Evolutionary conservation across 2,888 invertebrate species (phyloP).

Genomic region (Patella pellucida): DNA sequence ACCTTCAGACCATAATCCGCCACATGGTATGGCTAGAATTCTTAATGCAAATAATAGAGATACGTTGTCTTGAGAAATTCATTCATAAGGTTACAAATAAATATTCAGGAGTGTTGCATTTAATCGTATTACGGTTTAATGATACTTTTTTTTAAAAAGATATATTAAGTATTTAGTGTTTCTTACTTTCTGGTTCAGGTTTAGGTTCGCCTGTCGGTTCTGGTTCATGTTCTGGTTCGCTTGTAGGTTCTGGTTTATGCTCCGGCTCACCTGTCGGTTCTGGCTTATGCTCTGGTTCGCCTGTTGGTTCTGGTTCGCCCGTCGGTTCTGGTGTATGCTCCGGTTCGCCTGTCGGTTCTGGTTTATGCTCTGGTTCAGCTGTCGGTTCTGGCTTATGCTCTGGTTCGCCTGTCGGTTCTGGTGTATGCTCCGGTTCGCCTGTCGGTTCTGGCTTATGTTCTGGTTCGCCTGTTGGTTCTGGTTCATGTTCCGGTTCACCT

Average conservation of each 20-base stretch:
- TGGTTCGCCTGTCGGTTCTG: slow-evolving; percentile 16
- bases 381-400: slow-evolving; percentile 2
- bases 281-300: slow-evolving; percentile 1
- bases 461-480: slow-evolving; percentile 11
- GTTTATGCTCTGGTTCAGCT: slow-evolving; percentile 15
- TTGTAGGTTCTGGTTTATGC: not conserved
- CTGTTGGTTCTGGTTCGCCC: slow-evolving; percentile 1
- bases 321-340: slow-evolving; percentile 3
- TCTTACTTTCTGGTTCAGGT: not conserved
- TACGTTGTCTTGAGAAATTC: too few species aligned
- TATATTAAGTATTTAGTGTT: too few species aligned
- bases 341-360: not conserved
- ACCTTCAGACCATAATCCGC: too few species aligned
- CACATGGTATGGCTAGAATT: too few species aligned
- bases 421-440: slow-evolving; percentile 4
- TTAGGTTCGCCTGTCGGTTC: slow-evolving; percentile 4
- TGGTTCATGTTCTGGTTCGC: slow-evolving; percentile 8
- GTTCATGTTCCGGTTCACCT: slow-evolving; percentile 2
- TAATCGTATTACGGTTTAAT: too few species aligned
- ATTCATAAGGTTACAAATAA: too few species aligned
- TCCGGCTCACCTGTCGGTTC: slow-evolving; percentile 9
- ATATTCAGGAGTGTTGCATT: too few species aligned
- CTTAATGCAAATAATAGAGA: too few species aligned
- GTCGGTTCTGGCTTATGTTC: slow-evolving; percentile 14
- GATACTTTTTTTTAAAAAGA: too few species aligned